Conservation (phyloP, 2,113 vertebrate genomes). For the Psophia crepitans region DNA sequence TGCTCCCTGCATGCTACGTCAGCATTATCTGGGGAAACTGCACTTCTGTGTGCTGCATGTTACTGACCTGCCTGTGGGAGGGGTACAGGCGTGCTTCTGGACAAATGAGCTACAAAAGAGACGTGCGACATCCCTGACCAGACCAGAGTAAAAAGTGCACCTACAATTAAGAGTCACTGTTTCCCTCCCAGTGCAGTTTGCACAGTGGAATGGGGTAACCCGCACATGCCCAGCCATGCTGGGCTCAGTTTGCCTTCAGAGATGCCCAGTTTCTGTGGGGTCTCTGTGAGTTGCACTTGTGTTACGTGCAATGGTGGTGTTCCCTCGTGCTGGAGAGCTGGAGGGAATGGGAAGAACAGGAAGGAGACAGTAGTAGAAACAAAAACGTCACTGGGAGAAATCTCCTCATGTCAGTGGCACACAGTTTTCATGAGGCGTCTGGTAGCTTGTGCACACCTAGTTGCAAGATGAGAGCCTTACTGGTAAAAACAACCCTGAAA, state of each 20-base stretch:
- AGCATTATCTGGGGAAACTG: background rate
- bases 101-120: background rate
- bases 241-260: background rate
- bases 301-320: background rate
- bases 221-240: background rate
- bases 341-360: background rate
- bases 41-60: background rate
- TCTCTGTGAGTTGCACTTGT: background rate
- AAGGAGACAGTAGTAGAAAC: background rate
- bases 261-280: background rate
- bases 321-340: background rate
- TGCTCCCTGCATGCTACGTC: background rate
- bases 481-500: background rate
- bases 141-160: background rate
- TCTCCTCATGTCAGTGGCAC: background rate
- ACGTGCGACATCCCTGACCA: background rate
- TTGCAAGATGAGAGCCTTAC: background rate
- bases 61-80: background rate
- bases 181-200: background rate
- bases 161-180: background rate
- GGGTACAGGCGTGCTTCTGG: background rate
- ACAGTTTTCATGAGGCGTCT: background rate
- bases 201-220: background rate
- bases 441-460: background rate
- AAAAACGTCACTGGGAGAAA: background rate